Evolutionary conservation across 2,797 vertebrate species (phyloP).

Genomic region (Mastacembelus armatus): DNA sequence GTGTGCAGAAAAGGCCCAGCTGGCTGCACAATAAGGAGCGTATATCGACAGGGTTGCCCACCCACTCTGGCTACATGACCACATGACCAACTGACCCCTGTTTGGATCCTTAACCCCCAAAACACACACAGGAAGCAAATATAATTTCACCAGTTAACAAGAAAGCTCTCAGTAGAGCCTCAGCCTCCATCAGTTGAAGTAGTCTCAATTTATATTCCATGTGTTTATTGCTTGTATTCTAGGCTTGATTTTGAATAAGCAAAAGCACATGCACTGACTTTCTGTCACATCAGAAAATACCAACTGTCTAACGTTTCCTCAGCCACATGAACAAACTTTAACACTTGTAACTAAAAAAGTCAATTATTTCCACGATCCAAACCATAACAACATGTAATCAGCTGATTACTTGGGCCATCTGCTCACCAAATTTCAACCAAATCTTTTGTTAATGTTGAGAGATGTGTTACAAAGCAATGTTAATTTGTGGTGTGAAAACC

Average conservation of each 20-base stretch:
- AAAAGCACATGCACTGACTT: not conserved
- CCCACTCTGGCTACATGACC: slow-evolving; percentile 49
- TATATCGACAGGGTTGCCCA: slow-evolving; percentile 51
- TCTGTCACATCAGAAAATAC: not conserved
- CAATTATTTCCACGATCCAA: not conserved
- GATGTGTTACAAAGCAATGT: not conserved
- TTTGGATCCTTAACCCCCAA: slow-evolving; percentile 30
- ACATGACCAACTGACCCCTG: slow-evolving; percentile 44
- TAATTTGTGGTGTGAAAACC: not conserved
- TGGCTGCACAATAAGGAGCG: slow-evolving; percentile 41
- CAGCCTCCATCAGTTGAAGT: not conserved
- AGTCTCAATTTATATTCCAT: not conserved
- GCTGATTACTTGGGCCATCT: not conserved
- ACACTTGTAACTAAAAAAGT: not conserved
- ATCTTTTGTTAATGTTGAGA: not conserved
- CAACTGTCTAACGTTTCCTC: slow-evolving; percentile 10
- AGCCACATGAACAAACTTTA: not conserved
- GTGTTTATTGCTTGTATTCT: not conserved
- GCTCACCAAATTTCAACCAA: not conserved
- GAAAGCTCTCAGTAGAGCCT: not conserved
- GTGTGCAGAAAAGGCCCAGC: slow-evolving; percentile 6
- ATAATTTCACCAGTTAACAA: not conserved
- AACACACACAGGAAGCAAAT: not conserved
- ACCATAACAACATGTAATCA: not conserved
- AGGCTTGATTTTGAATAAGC: not conserved